Conservation (phyloP, 2,888 invertebrate genomes). For the Mellilla xanthometata region DNA sequence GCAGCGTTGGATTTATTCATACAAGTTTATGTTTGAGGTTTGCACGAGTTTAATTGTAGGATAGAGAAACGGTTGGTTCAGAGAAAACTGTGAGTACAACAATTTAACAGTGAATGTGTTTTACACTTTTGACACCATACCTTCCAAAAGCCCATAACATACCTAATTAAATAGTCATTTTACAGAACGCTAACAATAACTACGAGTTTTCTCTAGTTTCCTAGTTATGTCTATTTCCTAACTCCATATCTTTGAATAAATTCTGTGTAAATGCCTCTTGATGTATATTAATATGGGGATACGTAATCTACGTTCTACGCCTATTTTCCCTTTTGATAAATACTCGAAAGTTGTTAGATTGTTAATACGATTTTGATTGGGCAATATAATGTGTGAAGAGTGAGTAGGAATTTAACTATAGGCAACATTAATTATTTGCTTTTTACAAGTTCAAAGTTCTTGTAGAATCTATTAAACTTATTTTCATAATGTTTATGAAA, state of each 20-base stretch:
- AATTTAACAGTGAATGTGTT: too few relatives aligned
- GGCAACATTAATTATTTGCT: conserved; percentile 12
- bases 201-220: too few relatives aligned
- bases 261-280: background rate
- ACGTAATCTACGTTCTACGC: conserved; percentile 3
- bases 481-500: conserved; percentile 19
- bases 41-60: too few relatives aligned
- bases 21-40: background rate
- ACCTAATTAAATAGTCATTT: too few relatives aligned
- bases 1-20: too few relatives aligned
- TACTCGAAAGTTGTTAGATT: conserved; percentile 27
- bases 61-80: too few relatives aligned
- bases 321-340: conserved; percentile 25
- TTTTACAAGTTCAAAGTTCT: conserved; percentile 14
- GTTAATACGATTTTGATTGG: conserved; percentile 18
- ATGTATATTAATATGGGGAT: background rate
- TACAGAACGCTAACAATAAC: too few relatives aligned
- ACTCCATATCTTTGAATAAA: too few relatives aligned
- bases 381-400: conserved; percentile 25
- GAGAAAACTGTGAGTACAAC: too few relatives aligned
- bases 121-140: too few relatives aligned
- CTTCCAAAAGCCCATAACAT: too few relatives aligned
- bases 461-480: conserved; percentile 11
- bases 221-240: too few relatives aligned
- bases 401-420: conserved; percentile 24